phyloP scores from a whole-genome alignment of 2,797 vertebrate species.

The Pristis pectinata region DNA sequence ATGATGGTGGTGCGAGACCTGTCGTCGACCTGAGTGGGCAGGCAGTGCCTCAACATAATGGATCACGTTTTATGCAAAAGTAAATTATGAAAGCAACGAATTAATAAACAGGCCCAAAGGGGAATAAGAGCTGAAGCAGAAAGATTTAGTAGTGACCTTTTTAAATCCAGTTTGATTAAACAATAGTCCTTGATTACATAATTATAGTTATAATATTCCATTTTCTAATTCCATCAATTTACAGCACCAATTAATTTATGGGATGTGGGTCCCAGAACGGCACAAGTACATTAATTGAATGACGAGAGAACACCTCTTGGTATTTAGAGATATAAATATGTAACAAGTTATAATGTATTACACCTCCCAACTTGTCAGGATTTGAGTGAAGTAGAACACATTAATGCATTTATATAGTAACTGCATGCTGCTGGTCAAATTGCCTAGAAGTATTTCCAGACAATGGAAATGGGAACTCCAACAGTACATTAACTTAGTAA shows the following conservation, averaged over 20 bases:
- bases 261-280: background rate
- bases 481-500: background rate
- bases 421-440: background rate
- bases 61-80: background rate
- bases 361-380: background rate
- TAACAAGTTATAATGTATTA: background rate
- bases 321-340: conserved; percentile 29
- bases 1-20: too few relatives aligned
- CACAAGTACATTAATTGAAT: conserved; percentile 5
- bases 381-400: background rate
- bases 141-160: background rate
- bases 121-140: background rate
- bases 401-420: background rate
- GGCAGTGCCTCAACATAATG: background rate
- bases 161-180: background rate
- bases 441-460: background rate
- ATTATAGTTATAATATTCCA: background rate
- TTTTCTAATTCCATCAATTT: background rate
- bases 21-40: background rate
- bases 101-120: conserved; percentile 14
- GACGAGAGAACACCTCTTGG: background rate
- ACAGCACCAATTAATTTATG: background rate
- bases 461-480: background rate
- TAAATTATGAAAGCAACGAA: background rate
- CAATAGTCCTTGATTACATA: background rate